Percentiles rank a stretch among this genome's conserved stretches.
phyloP scores from a whole-genome alignment of 2,113 vertebrate genomes.

The Plectropomus leopardus region DNA sequence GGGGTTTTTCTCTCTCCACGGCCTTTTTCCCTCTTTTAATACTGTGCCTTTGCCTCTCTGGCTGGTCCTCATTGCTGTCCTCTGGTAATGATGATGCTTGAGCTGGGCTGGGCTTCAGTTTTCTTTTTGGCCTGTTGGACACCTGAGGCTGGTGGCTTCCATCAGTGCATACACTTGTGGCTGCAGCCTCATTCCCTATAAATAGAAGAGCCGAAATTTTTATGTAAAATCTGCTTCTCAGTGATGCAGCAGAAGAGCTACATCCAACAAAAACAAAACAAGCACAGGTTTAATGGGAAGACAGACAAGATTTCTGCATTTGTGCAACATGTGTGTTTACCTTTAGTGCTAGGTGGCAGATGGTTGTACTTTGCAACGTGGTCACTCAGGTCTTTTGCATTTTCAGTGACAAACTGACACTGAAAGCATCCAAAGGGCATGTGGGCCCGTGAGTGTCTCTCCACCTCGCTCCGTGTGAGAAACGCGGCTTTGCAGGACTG shows the following conservation, averaged over 20 bases:
- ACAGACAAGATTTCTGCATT: background rate
- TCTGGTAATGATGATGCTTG: background rate
- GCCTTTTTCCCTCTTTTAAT: constrained; percentile 22
- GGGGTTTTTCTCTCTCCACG: constrained; percentile 4
- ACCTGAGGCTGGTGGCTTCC: background rate
- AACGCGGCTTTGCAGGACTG: constrained; percentile 85
- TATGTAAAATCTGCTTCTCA: background rate
- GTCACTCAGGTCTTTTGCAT: constrained; percentile 84
- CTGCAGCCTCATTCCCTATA: constrained; percentile 19
- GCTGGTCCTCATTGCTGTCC: background rate
- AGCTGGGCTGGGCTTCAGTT: constrained; percentile 29
- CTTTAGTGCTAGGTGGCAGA: constrained; percentile 2
- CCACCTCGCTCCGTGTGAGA: constrained; percentile 83
- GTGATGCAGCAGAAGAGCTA: background rate
- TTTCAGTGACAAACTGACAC: constrained; percentile 86
- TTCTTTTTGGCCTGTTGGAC: constrained; percentile 49
- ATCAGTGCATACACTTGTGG: background rate
- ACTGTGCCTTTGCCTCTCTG: background rate
- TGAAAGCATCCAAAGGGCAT: constrained; percentile 87
- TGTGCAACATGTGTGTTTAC: constrained; percentile 18
- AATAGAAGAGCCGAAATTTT: background rate
- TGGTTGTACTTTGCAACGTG: constrained; percentile 80
- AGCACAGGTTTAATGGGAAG: background rate
- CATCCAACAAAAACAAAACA: background rate
- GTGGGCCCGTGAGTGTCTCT: constrained; percentile 84